phyloP scores from a whole-genome alignment of 1,140 invertebrate species.

The Drosophila nebulosa region DNA sequence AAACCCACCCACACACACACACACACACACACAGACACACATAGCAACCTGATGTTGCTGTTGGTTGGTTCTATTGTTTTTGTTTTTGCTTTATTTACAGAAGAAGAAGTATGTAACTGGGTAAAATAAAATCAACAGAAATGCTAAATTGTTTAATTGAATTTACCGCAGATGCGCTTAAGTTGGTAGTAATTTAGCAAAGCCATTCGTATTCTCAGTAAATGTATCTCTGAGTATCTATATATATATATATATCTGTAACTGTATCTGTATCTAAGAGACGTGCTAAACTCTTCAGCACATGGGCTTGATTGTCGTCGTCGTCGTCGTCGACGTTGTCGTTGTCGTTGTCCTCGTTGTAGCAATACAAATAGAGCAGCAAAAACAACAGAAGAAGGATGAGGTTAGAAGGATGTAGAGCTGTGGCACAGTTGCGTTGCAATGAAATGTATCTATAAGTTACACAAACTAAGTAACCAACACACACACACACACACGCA shows the following conservation, averaged over 20 bases:
- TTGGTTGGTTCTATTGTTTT: constrained; percentile 3
- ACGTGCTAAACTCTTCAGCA: constrained; percentile 51
- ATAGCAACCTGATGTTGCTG: constrained; percentile 60
- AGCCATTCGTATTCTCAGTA: constrained; percentile 45
- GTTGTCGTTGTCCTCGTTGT: not conserved
- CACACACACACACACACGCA: not conserved
- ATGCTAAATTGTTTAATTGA: constrained; percentile 77
- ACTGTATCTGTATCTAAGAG: constrained; percentile 39
- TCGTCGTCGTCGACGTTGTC: not conserved
- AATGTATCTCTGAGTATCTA: constrained; percentile 22
- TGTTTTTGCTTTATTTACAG: not conserved
- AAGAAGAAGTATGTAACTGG: too few species aligned
- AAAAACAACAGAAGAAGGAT: constrained; percentile 18
- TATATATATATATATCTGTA: constrained; percentile 9
- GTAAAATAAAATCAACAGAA: constrained; percentile 72
- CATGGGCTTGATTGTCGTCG: constrained; percentile 63
- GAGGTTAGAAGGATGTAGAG: constrained; percentile 14
- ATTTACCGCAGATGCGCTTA: constrained; percentile 77
- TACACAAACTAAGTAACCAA: constrained; percentile 7
- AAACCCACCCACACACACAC: constrained; percentile 12
- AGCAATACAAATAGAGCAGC: constrained; percentile 53
- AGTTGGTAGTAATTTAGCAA: constrained; percentile 75
- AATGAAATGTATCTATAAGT: constrained; percentile 64
- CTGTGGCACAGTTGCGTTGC: constrained; percentile 48
- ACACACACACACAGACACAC: constrained; percentile 22